Base-by-base conservation (phyloP, 2,797 vertebrate genomes). In the Tauraco hartlaubi region DNA sequence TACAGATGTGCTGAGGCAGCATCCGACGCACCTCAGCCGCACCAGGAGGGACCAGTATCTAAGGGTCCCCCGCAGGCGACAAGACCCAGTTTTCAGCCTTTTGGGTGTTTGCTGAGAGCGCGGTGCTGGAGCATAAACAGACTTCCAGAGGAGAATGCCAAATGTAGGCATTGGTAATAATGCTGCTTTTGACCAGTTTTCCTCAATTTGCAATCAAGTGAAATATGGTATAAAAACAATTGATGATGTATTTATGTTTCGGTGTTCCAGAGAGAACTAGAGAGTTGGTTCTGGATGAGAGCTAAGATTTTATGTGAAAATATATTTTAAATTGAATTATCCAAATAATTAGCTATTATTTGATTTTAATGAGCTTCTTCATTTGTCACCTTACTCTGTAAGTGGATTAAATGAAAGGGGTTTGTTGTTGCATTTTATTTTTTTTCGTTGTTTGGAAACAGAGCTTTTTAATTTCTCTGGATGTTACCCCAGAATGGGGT, bases 1-100 rank as follows among this genome's bases (percentile, higher is more conserved):
- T 85, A 64, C 43, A 83, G 46, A 33, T 66, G 9, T 88, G 14
- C 22, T 21, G 29, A 58, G 82, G 20, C 41, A 31, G 16, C 2
- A 72, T 66, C 41, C 73, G 31, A 72, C 29, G 29, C 52, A 35
- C 26, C 6, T 44, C 6, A 3, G 29, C 20, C 37, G 5, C 49
- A 3, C 0, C 4, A 28, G 14, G 1, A 2, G 9, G 20, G 11
- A 2, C 11, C 15, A 5, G n/a, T 3, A 9, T 52, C 5, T 16
- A 2, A 39, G 26, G 35, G 17, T 56, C 25, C 8, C 8, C 26
- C 4, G 0, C 59, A 26, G 46, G 31, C 55, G 16, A 1, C 49
- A 15, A 18, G 39, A 29, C 15, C 10, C 41, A 4, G 3, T 51
- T 51, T 51, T 51, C 49, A 51, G 49, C 26, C 25, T 51, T 51